phyloP scores from a whole-genome alignment of 2,888 invertebrate genomes.

The Dione juno region DNA sequence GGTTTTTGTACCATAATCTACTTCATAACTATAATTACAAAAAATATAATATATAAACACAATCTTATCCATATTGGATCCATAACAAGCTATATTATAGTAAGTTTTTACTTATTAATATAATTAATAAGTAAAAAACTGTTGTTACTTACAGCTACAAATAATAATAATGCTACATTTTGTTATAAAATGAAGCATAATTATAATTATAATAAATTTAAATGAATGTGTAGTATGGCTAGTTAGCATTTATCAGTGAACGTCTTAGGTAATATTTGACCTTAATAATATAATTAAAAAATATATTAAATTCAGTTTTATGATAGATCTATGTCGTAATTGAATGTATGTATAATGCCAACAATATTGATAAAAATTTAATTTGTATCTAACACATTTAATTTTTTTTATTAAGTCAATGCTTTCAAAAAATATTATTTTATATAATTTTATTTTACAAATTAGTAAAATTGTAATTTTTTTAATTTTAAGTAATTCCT shows the following conservation, averaged over 20 bases:
- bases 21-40: background rate
- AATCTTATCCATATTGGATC: background rate
- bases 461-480: no score
- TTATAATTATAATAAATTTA: background rate
- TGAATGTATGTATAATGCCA: background rate
- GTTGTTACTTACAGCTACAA: no score
- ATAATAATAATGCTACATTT: no score
- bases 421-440: no score
- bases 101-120: background rate
- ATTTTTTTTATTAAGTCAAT: no score
- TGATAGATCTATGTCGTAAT: background rate
- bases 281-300: conserved; percentile 1
- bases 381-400: background rate
- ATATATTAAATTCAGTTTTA: background rate
- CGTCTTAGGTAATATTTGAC: conserved; percentile 4
- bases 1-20: conserved; percentile 1
- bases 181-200: no score
- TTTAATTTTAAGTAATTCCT: no score
- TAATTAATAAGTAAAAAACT: background rate
- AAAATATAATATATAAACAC: background rate
- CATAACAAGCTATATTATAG: background rate
- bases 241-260: background rate
- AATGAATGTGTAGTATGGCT: background rate
- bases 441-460: no score
- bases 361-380: background rate